These are phyloP conservation scores for Gadus macrocephalus DNA, from an alignment of 2,113 vertebrate genomes.

Conservation along the genomic window DNA sequence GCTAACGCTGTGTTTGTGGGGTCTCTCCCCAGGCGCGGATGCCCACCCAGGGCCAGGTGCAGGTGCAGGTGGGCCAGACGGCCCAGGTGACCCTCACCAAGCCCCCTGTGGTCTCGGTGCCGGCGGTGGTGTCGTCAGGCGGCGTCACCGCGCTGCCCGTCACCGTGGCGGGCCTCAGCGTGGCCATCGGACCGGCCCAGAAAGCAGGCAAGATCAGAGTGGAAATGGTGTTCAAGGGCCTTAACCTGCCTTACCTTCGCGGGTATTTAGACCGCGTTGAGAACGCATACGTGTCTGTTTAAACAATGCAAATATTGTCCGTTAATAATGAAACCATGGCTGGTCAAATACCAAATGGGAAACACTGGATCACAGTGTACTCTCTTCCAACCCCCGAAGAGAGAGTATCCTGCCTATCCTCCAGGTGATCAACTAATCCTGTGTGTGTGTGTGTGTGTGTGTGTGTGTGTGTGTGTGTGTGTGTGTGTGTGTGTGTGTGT, in stretches of 20 bases:
- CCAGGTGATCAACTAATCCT: no score
- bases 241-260: no score
- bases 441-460: not conserved
- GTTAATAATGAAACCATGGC: no score
- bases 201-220: constrained; percentile 71
- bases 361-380: no score
- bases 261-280: no score
- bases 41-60: constrained; percentile 78
- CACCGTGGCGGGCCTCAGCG: constrained; percentile 82
- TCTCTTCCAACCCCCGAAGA: no score
- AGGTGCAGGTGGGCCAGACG: constrained; percentile 75
- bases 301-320: no score
- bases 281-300: no score
- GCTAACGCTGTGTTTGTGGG: no score
- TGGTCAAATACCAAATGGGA: no score
- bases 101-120: constrained; percentile 83
- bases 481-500: not conserved
- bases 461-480: no score
- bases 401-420: no score
- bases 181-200: constrained; percentile 81
- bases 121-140: constrained; percentile 82
- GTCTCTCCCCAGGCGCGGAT: constrained; percentile 70
- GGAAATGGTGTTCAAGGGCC: not conserved
- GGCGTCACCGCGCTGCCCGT: constrained; percentile 84
- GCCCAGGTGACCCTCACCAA: constrained; percentile 88